phyloP scores from a whole-genome alignment of 2,113 vertebrate species.

The Cyanoramphus novaezelandiae region DNA sequence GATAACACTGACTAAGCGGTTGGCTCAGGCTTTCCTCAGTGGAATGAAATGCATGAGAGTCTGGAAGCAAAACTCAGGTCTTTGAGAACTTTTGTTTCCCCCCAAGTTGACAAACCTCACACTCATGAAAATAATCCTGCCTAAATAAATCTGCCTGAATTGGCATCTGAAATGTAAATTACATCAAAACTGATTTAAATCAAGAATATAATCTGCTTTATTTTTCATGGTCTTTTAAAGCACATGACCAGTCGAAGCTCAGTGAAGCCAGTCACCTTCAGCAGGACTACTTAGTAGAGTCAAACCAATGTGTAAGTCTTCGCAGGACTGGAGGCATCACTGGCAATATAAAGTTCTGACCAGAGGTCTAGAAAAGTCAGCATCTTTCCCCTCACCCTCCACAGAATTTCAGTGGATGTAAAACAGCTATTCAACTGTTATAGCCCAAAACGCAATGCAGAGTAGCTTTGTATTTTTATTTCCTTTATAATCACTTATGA shows the following conservation, averaged over 20 bases:
- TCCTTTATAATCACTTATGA: neutral
- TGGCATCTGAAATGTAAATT: neutral
- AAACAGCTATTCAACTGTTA: neutral
- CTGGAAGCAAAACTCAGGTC: neutral
- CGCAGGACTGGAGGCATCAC: neutral
- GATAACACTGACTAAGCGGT: neutral
- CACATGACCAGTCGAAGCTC: neutral
- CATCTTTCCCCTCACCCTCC: neutral
- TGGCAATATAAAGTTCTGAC: neutral
- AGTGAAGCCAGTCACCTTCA: accelerated
- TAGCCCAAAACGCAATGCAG: neutral
- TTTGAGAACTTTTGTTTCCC: neutral
- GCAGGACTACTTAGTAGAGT: no score
- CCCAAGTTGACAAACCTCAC: neutral
- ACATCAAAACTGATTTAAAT: neutral
- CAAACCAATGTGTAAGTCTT: neutral
- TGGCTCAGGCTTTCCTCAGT: neutral
- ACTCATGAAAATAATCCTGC: neutral
- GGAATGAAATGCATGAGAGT: neutral
- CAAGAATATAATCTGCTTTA: neutral
- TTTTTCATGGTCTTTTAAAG: neutral
- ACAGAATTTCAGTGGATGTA: neutral
- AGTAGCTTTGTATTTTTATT: neutral
- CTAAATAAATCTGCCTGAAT: neutral
- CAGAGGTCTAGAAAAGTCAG: neutral